phyloP scores from a whole-genome alignment of 2,888 invertebrate species.

The Lasioglossum lativentre region DNA sequence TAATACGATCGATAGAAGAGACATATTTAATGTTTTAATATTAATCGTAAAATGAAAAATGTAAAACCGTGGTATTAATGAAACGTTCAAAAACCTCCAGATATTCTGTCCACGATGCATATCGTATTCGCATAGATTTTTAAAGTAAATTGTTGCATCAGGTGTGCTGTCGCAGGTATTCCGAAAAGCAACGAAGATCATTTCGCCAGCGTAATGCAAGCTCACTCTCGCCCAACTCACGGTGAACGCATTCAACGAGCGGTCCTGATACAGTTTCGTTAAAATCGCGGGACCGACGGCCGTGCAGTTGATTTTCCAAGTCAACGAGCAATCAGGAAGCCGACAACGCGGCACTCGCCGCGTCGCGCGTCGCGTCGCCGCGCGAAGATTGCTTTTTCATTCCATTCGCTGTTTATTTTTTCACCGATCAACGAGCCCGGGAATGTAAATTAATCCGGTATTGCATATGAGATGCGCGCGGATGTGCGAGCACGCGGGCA shows the following conservation, averaged over 20 bases:
- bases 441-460: constrained; percentile 69
- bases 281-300: constrained; percentile 11
- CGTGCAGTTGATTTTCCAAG: constrained; percentile 74
- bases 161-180: too few species aligned
- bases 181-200: not conserved
- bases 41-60: too few species aligned
- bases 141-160: not conserved
- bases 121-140: not conserved
- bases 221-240: not conserved
- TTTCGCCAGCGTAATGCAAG: not conserved
- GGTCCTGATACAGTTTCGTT: not conserved
- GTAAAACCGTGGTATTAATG: too few species aligned
- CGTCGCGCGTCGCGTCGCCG: constrained; percentile 37
- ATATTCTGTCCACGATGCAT: too few species aligned
- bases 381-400: constrained; percentile 67
- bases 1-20: too few species aligned
- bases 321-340: constrained; percentile 69
- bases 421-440: constrained; percentile 59
- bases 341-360: constrained; percentile 18
- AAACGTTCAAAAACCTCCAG: not conserved
- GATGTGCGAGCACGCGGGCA: constrained; percentile 29
- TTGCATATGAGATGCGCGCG: constrained; percentile 65
- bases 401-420: constrained; percentile 54
- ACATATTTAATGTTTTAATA: too few species aligned
- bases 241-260: not conserved